Percentiles rank a stretch among this genome's conserved stretches.
These are phyloP conservation scores for Trogon surrucura DNA, from an alignment of 2,113 vertebrate genomes.

Conservation along the genomic window DNA sequence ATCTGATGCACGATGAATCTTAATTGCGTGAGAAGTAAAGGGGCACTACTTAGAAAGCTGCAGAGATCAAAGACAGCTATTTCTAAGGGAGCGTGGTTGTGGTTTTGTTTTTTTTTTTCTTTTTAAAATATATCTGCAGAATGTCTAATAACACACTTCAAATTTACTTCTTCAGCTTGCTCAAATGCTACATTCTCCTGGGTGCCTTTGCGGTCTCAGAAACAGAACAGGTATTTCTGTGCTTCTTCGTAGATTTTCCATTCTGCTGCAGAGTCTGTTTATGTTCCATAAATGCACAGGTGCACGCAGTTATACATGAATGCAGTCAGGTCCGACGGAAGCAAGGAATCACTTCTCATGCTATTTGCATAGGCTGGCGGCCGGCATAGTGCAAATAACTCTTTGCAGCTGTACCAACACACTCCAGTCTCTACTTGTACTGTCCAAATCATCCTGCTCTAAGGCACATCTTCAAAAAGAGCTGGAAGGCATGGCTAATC, in stretches of 20 bases:
- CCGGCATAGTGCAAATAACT: slow-evolving; percentile 8
- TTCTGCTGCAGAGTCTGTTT: background rate
- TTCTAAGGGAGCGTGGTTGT: background rate
- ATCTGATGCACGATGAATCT: background rate
- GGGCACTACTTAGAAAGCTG: background rate
- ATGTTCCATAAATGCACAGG: background rate
- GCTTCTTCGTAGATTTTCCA: background rate
- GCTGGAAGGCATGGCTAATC: background rate
- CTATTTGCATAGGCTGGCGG: slow-evolving; percentile 15
- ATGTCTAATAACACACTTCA: background rate
- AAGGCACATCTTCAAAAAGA: background rate
- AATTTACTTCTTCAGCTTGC: background rate
- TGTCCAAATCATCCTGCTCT: background rate
- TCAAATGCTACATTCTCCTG: background rate
- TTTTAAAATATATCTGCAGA: background rate
- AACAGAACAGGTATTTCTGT: slow-evolving; percentile 10
- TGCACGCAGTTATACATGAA: background rate
- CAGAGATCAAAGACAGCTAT: background rate
- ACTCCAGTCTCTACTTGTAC: background rate
- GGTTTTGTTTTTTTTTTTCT: background rate
- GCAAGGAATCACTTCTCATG: background rate
- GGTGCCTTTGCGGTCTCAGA: background rate
- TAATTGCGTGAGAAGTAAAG: background rate
- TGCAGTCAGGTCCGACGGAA: background rate
- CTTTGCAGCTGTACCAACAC: slow-evolving; percentile 22